Percentiles rank a stretch among this genome's conserved stretches.
Evolutionary conservation across 2,113 vertebrate genomes (phyloP).

Genomic region (Hippocampus zosterae): DNA sequence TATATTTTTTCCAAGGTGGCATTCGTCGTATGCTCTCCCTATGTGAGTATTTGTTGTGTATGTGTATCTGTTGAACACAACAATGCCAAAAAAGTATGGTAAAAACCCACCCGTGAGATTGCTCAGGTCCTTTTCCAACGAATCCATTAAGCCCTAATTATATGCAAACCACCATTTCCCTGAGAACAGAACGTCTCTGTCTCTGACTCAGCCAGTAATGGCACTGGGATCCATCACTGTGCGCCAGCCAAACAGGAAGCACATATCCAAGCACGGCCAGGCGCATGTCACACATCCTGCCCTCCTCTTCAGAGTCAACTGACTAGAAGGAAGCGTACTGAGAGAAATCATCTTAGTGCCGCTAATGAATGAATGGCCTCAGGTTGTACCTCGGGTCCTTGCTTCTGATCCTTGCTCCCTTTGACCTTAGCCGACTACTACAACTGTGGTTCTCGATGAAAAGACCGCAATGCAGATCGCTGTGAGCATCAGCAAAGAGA

Average conservation of each 20-base stretch:
- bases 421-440: constrained; percentile 63
- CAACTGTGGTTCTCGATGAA: constrained; percentile 81
- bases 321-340: neutral
- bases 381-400: constrained; percentile 26
- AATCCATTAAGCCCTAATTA: constrained; percentile 29
- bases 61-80: too few species aligned
- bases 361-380: neutral
- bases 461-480: constrained; percentile 92
- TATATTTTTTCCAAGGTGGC: too few species aligned
- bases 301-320: constrained; percentile 22
- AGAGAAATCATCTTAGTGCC: neutral
- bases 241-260: constrained; percentile 49
- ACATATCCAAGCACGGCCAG: constrained; percentile 51
- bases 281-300: constrained; percentile 17
- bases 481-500: constrained; percentile 86
- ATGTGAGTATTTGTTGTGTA: too few species aligned
- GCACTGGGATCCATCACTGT: constrained; percentile 35
- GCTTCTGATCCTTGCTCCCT: constrained; percentile 41
- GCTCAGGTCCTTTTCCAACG: neutral
- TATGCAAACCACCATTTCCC: constrained; percentile 34
- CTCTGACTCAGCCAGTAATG: constrained; percentile 43
- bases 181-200: constrained; percentile 41
- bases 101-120: neutral
- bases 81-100: neutral
- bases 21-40: too few species aligned